Evolutionary conservation across 2,113 vertebrate species (phyloP), one percentile per base, ranked within the genome.

Genomic region (Colistium nudipinnis): DNA sequence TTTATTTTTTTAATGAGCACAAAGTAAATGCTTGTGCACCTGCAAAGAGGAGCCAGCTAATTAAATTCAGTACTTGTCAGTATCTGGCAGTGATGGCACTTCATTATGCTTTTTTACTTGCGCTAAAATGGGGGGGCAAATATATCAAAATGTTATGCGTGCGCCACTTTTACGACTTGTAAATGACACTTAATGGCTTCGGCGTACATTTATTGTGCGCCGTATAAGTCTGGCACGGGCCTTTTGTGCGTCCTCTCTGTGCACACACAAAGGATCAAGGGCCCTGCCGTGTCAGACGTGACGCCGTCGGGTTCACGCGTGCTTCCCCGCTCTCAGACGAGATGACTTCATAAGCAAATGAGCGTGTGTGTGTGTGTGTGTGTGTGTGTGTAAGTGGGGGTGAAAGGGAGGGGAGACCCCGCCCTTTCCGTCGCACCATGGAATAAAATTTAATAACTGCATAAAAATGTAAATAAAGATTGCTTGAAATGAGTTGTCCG

Each of bases 391-490:
- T 48, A 57, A 33, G 87, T 20, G 83, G 80, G 90, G 92, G 91
- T 92, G 90, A 92, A 92, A 89, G 90, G n/a, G 91, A 24, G 66
- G 30, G 59, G 39, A 14, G 30, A 35, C 64, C 31, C 57, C 45
- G 1, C 91, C 90, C 90, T 91, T 14, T 68, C 82, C 66, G 80
- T 64, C 56, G 71, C 91, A 86, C 92, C 92, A 94, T 93, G 94
- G 94, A 95, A 96, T 97, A 95, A 96, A 98, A 98, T 97, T 95
- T 98, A 97, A 97, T 97, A 97, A 97, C 94, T 96, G 95, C 95
- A 98, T 98, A 97, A 99, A 98, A 97, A 98, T 97, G 96, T 97
- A 99, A 97, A 98, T 98, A 98, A 97, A 97, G 96, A 96, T 96
- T 97, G 95, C 92, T 95, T 93, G 95, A 95, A 97, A 97, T 95